These are phyloP conservation scores for Trachelus stipa DNA, from an alignment of 2,888 invertebrate species.

Conservation along the genomic window DNA sequence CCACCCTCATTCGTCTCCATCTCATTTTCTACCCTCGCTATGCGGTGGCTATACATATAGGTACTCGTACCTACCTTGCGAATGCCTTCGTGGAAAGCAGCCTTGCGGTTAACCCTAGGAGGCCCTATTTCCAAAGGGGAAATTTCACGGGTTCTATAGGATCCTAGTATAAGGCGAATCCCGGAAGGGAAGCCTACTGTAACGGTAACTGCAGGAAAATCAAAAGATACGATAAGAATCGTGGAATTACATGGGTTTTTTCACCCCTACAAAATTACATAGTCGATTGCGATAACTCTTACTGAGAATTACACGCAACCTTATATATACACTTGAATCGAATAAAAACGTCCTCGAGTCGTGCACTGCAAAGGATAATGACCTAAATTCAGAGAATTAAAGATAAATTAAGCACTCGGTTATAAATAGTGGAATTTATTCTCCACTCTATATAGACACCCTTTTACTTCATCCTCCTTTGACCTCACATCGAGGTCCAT, in stretches of 20 bases:
- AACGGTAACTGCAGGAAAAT: background rate
- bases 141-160: background rate
- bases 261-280: background rate
- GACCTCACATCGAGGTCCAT: background rate
- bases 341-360: background rate
- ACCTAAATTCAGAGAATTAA: constrained; percentile 48
- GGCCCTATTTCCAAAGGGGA: background rate
- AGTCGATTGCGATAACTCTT: background rate
- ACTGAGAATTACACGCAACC: background rate
- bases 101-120: background rate
- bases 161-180: background rate
- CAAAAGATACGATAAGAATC: background rate
- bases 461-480: background rate
- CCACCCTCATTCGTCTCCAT: background rate
- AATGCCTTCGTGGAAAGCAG: background rate
- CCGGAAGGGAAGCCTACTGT: background rate
- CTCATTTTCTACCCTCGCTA: background rate
- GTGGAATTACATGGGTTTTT: background rate
- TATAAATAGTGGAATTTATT: constrained; percentile 27
- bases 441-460: background rate
- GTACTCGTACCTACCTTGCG: background rate
- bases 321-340: background rate
- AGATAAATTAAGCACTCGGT: constrained; percentile 34
- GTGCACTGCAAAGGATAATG: constrained; percentile 24
- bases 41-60: background rate